A percentile compares a stretch with the other conserved stretches of the same genome.
These are phyloP conservation scores for Carduelis carduelis DNA, from an alignment of 2,797 vertebrate genomes.

Conservation along the genomic window DNA sequence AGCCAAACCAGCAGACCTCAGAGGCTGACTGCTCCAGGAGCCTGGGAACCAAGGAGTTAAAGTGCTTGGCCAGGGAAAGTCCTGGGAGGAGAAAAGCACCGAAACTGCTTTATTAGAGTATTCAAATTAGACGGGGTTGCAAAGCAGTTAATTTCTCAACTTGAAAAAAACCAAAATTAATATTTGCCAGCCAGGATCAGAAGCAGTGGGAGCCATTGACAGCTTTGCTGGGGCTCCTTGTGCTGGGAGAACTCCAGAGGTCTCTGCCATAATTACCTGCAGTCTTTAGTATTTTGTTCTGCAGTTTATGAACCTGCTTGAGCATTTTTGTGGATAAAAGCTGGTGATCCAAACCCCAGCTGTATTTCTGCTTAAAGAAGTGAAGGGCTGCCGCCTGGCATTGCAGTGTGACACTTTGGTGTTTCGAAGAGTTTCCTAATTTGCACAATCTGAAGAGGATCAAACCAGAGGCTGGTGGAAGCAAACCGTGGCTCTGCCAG, in stretches of 20 bases:
- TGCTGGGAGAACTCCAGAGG: not conserved
- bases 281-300: not conserved
- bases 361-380: not conserved
- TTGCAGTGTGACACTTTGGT: rapidly evolving
- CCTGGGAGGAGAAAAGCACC: not conserved
- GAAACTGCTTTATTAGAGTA: not conserved
- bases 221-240: not conserved
- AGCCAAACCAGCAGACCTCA: not conserved
- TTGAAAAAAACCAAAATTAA: not conserved
- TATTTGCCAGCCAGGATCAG: not conserved
- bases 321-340: not conserved
- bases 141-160: not conserved
- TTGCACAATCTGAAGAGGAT: not conserved
- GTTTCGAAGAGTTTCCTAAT: not conserved
- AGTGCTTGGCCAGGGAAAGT: not conserved
- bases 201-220: not conserved
- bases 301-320: not conserved
- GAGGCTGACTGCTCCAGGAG: not conserved
- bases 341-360: not conserved
- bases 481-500: not conserved
- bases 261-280: not conserved
- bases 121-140: not conserved
- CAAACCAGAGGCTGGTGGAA: not conserved
- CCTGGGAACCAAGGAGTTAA: not conserved
- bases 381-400: not conserved